A percentile compares a stretch with the other conserved stretches of the same genome.
Evolutionary conservation across 1,140 invertebrate species (phyloP).

Genomic region (Bombus pyrosoma): DNA sequence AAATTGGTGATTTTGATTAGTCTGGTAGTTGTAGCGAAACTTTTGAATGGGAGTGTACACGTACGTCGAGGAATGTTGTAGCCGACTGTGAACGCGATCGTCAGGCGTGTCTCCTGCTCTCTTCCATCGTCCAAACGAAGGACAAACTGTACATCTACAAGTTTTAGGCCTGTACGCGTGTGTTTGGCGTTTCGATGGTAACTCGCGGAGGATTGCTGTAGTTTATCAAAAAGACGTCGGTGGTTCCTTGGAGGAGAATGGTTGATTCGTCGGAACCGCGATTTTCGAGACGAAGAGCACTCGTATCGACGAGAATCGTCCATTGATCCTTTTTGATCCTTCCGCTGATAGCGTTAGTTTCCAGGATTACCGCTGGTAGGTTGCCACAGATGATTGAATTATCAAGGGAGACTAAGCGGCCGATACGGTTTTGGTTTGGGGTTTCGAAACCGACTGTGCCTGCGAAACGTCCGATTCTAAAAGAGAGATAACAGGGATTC

Average conservation of each 20-base stretch:
- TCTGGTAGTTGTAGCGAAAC: neutral
- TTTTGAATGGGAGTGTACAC: neutral
- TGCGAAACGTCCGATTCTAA: neutral
- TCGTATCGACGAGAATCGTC: slow-evolving; percentile 1
- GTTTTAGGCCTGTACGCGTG: neutral
- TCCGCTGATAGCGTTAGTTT: neutral
- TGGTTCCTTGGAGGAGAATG: slow-evolving; percentile 31
- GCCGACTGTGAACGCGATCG: slow-evolving; percentile 28
- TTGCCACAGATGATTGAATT: slow-evolving; percentile 20
- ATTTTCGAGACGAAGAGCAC: slow-evolving; percentile 43
- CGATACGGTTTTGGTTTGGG: neutral
- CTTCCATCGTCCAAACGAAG: neutral
- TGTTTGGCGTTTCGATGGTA: slow-evolving; percentile 55
- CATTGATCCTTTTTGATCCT: slow-evolving; percentile 22
- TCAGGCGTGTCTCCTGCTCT: slow-evolving; percentile 11
- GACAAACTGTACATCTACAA: neutral
- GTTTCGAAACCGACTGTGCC: neutral
- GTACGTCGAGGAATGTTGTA: neutral
- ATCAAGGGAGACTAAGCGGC: slow-evolving; percentile 2
- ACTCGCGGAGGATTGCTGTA: slow-evolving; percentile 59
- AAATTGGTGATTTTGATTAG: too few relatives aligned
- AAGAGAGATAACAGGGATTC: neutral
- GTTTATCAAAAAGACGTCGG: slow-evolving; percentile 55
- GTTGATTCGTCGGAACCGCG: slow-evolving; percentile 48
- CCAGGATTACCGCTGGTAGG: neutral